Evolutionary conservation across 53 echinoderm and acorn worm species (phyloP).

Genomic region (Pentamera pediparva): DNA sequence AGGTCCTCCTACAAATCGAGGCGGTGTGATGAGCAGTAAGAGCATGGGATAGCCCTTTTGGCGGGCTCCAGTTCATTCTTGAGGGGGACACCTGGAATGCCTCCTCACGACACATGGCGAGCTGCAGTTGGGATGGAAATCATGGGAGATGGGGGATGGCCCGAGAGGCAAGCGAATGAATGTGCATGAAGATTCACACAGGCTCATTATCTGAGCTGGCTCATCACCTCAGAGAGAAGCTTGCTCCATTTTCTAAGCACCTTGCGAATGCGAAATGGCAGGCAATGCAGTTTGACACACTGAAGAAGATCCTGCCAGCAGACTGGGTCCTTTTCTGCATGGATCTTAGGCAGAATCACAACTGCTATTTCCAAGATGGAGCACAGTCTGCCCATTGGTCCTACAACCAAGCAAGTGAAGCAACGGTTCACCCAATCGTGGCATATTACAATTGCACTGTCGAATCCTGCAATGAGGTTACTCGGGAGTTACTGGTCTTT

Average conservation of each 20-base stretch:
- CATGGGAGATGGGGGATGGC: no score
- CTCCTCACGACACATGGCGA: no score
- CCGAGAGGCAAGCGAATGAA: no score
- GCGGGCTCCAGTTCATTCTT: no score
- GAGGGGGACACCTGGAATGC: no score
- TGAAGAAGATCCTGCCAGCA: neutral
- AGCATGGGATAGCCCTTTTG: no score
- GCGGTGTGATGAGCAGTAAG: no score
- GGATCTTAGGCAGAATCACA: constrained; percentile 32
- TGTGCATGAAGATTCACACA: no score
- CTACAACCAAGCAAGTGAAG: constrained; percentile 36
- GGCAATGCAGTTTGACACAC: constrained; percentile 17
- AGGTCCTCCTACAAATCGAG: no score
- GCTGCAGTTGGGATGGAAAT: no score
- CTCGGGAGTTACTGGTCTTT: constrained; percentile 14
- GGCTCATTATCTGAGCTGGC: no score
- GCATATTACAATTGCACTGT: constrained; percentile 23
- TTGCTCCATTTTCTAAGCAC: constrained; percentile 36
- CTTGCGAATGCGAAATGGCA: constrained; percentile 32
- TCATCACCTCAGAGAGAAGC: no score
- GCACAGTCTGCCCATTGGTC: constrained; percentile 36
- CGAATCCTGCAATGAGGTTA: neutral
- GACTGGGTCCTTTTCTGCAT: constrained; percentile 14
- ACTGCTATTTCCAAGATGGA: constrained; percentile 39
- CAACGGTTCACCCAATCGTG: constrained; percentile 28